Base-by-base conservation (phyloP, 2,888 invertebrate genomes). In the Abscondita cerata region DNA sequence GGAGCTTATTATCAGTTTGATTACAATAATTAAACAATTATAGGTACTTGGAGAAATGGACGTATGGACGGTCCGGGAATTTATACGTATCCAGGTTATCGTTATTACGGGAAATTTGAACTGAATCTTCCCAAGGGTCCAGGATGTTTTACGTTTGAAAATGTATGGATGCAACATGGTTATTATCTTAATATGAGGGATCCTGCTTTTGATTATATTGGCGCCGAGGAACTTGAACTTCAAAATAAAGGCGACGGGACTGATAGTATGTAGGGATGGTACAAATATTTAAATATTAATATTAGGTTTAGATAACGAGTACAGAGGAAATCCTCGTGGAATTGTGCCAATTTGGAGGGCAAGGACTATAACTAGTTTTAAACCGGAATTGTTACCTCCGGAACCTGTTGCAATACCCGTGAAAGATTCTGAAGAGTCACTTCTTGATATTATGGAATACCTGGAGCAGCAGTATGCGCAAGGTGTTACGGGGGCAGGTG, bases 11-110 rank as follows among this genome's bases (percentile, higher is more conserved):
- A n/a, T n/a, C n/a, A n/a, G n/a, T n/a, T n/a, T n/a, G n/a, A n/a
- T 12, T 6, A 41, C 16, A 41, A 41, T 41, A 15, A n/a, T 9
- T 36, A 20, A 15, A 15, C 46, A 16, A 5, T n/a, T 12, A 15
- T 86, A 84, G 93, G 88, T 44, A 92, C 88, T 47, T 94, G 89
- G 95, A 85, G 83, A 68, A 84, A 86, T 72, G 94, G 92, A 19
- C 81, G 82, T 31, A 91, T 89, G 80, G 87, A 88, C 76, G 93
- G 91, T 36, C 87, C 89, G 0, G 92, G 91, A 0, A 89, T 92
- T 76, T 80, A 92, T 1, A 85, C 89, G 50, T 88, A 90, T 68
- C 86, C 86, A 0, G 73, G 77, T 33, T 87, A 87, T 56, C 84
- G 89, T 19, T 89, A 85, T 70, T 89, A 92, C 71, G 93, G 93